A percentile compares a stretch with the other conserved stretches of the same genome.
phyloP scores from a whole-genome alignment of 2,888 invertebrate species.

The Hydrotaea diabolus region DNA sequence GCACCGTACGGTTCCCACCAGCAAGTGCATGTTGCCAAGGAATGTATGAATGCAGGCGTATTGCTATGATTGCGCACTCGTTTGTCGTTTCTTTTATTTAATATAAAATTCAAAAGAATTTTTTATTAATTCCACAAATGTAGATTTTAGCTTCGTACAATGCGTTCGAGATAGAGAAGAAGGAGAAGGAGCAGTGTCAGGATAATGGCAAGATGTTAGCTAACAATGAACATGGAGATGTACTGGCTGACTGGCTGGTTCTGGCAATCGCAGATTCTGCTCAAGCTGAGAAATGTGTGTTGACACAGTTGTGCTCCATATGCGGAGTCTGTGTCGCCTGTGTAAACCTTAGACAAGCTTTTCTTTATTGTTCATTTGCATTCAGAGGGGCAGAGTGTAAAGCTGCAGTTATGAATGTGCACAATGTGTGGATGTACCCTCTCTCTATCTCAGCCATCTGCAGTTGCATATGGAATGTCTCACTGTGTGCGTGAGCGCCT shows the following conservation, averaged over 20 bases:
- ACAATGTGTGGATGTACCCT: conserved; percentile 11
- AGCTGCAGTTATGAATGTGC: not conserved
- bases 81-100: conserved; percentile 29
- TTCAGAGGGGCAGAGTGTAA: not conserved
- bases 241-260: not conserved
- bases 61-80: not conserved
- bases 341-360: conserved; percentile 1
- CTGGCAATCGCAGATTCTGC: conserved; percentile 13
- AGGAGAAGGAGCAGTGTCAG: not conserved
- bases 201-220: not conserved
- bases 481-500: not conserved
- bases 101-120: conserved; percentile 34
- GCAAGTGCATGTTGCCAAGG: not conserved
- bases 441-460: not conserved
- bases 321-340: not conserved
- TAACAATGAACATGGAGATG: conserved; percentile 17
- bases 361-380: not conserved
- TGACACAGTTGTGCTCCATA: conserved; percentile 2
- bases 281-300: not conserved
- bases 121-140: conserved; percentile 27
- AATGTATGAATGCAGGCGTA: conserved; percentile 5
- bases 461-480: not conserved
- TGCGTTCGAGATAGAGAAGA: not conserved
- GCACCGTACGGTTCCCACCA: not conserved
- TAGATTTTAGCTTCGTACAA: not conserved